Conservation (phyloP, 1,140 invertebrate species). For the Zelostemma sp. region DNA sequence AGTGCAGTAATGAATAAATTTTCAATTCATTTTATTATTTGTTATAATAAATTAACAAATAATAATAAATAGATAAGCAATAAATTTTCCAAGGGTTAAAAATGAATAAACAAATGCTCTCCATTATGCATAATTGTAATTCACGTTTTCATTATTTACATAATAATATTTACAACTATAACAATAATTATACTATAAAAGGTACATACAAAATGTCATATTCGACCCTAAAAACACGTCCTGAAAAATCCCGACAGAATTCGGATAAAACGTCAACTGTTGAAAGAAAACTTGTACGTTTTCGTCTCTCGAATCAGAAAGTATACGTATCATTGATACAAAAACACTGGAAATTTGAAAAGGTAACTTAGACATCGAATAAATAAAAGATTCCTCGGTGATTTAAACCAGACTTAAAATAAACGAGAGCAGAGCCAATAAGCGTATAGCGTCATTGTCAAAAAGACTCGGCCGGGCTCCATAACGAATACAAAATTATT, state of each 20-base stretch:
- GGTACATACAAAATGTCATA: slow-evolving; percentile 38
- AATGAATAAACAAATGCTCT: too few species aligned
- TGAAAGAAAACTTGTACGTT: too few species aligned
- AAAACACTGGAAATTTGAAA: too few species aligned
- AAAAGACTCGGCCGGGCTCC: slow-evolving; percentile 59
- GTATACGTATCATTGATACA: too few species aligned
- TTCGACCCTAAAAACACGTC: slow-evolving; percentile 15
- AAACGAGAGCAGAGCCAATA: slow-evolving; percentile 63
- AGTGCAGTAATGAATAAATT: background rate
- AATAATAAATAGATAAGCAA: too few species aligned
- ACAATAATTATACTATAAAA: slow-evolving; percentile 33
- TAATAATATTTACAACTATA: slow-evolving; percentile 38
- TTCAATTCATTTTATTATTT: background rate
- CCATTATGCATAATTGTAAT: too few species aligned
- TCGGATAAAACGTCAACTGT: slow-evolving; percentile 19
- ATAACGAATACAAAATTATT: slow-evolving; percentile 57
- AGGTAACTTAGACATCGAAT: too few species aligned
- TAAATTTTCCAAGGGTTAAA: too few species aligned
- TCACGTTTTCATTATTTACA: slow-evolving; percentile 44
- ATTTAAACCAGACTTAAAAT: too few species aligned
- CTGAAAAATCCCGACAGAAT: slow-evolving; percentile 25
- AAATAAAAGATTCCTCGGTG: too few species aligned
- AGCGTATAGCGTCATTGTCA: slow-evolving; percentile 66
- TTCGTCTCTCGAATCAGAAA: too few species aligned
- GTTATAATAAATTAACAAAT: too few species aligned